Percentiles rank a stretch among this genome's conserved stretches.
phyloP scores from a whole-genome alignment of 2,888 invertebrate genomes.

The Lamproptera curius region DNA sequence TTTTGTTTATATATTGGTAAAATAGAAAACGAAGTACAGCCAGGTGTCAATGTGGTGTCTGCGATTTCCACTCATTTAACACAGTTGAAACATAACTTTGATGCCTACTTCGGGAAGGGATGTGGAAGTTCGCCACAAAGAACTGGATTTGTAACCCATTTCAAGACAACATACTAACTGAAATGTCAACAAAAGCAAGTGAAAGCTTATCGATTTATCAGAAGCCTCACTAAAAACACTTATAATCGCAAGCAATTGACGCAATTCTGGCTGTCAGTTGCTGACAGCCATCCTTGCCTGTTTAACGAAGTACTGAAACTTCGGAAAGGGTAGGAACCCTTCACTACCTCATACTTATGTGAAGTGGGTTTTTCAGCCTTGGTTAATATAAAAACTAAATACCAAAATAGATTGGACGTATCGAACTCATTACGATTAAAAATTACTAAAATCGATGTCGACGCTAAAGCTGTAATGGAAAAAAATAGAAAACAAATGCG shows the following conservation, averaged over 20 bases:
- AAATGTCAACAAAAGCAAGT: neutral
- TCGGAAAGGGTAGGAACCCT: neutral
- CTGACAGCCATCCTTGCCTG: neutral
- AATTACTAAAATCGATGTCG: neutral
- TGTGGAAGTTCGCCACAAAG: no score
- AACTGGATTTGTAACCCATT: no score
- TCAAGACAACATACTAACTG: neutral
- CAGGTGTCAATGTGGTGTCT: no score
- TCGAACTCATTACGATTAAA: no score
- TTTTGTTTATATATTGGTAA: no score
- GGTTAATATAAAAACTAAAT: neutral
- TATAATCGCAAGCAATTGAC: neutral
- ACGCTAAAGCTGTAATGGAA: neutral
- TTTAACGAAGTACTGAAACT: neutral
- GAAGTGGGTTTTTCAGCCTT: neutral
- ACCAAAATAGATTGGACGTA: constrained; percentile 6
- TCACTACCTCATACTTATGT: neutral
- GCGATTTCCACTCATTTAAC: neutral
- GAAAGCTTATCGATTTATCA: neutral
- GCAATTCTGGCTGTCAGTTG: neutral
- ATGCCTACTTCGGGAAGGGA: no score
- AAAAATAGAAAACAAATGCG: neutral
- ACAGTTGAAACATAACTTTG: neutral
- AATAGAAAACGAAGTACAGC: no score
- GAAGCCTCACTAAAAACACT: neutral